Evolutionary conservation across 2,113 vertebrate species (phyloP), one percentile per base, ranked within the genome.

Genomic region (Onychostoma macrolepis): DNA sequence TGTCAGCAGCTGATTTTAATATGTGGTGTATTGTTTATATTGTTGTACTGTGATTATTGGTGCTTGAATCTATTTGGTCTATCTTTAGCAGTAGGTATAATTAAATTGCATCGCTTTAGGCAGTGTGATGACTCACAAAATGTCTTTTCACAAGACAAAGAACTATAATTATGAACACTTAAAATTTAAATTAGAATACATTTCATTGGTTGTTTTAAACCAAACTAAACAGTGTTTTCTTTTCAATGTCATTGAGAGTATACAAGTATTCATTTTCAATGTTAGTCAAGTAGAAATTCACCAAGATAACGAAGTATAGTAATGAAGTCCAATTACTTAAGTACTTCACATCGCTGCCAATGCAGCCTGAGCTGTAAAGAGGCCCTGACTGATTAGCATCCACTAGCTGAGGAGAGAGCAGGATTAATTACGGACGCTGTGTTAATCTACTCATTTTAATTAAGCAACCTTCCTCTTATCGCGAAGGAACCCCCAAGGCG

Each of bases 391-490:
- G 83, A 87, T 87, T 50, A 80, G 75, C 86, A 67, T 43, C 83
- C 84, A 58, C 87, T 93, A 71, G 90, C 89, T 91, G 92, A 91
- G 85, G 61, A 89, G 67, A 90, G 82, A 12, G 88, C 53, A 85
- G 85, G 91, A 93, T 94, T 93, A 90, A 93, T 94, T 91, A 92
- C 26, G 15, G 85, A 86, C 26, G 53, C 78, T 80, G 86, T 81
- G 86, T 90, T 93, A 92, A 94, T 45, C 87, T 89, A 80, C 86
- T 89, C 81, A 4, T 84, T 90, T 92, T 93, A 93, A 93, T 93
- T 92, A 94, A 84, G 75, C 24, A 86, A 86, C 83, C 80, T 69
- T 86, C 38, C 43, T 89, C 87, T 91, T 85, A 89, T 90, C 88
- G 87, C 75, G 87, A 41, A 38, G 78, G 71, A 79, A 76, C 48